These are phyloP conservation scores for Venustaconcha ellipsiformis DNA, from an alignment of 1,140 invertebrate genomes.

Conservation along the genomic window DNA sequence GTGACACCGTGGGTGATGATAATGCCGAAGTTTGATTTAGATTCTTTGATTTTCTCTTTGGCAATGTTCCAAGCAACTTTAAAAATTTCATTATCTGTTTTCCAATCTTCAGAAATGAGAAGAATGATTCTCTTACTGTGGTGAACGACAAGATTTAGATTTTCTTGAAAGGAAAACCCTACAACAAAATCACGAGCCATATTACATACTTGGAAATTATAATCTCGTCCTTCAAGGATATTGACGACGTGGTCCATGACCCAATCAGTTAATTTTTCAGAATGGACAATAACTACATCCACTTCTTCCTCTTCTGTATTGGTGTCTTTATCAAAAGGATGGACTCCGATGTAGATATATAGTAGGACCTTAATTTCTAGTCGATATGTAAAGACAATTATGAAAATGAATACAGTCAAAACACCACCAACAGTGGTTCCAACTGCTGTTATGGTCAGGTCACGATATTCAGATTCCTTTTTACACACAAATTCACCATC, in stretches of 20 bases:
- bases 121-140: conserved; percentile 46
- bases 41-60: conserved; percentile 44
- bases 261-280: conserved; percentile 34
- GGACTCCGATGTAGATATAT: conserved; percentile 49
- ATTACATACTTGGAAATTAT: conserved; percentile 39
- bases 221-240: conserved; percentile 29
- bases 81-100: conserved; percentile 24
- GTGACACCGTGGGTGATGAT: conserved; percentile 31
- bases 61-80: conserved; percentile 40
- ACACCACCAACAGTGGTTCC: no score
- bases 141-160: conserved; percentile 40
- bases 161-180: conserved; percentile 46
- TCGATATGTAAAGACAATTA: conserved; percentile 34
- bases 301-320: conserved; percentile 30
- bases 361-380: conserved; percentile 46
- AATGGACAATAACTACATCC: conserved; percentile 45
- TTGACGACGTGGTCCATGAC: conserved; percentile 40
- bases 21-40: conserved; percentile 42
- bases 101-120: conserved; percentile 36
- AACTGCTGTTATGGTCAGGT: no score
- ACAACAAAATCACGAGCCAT: conserved; percentile 45
- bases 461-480: conserved; percentile 11
- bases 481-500: conserved; percentile 47
- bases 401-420: not conserved
- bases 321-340: conserved; percentile 52